Evolutionary conservation across 2,113 vertebrate species (phyloP).

Genomic region (Trachemys scripta): DNA sequence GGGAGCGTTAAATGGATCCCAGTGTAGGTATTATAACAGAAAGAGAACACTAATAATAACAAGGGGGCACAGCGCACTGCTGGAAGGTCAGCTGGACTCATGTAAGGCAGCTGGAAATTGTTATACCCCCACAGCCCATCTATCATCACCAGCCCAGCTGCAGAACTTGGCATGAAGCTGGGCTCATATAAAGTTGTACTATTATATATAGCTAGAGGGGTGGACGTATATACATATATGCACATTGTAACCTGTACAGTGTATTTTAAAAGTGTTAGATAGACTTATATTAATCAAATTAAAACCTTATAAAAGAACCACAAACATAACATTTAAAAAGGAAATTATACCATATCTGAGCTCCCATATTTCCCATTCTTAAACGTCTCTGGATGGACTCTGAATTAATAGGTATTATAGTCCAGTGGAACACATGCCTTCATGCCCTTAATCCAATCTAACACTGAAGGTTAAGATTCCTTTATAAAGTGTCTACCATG

Average conservation of each 20-base stretch:
- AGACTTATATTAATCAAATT: not conserved
- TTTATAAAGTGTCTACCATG: not conserved
- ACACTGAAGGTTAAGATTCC: not conserved
- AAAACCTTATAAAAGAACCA: not conserved
- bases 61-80: not conserved
- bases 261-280: not conserved
- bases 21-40: not conserved
- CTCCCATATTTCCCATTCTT: not conserved
- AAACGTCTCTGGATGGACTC: not conserved
- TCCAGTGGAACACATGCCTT: not conserved
- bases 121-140: not conserved
- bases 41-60: not conserved
- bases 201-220: not conserved
- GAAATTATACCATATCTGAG: not conserved
- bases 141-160: not conserved
- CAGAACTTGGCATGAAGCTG: not conserved
- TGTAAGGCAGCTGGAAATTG: not conserved
- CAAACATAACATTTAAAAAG: not conserved
- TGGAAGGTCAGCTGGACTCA: not conserved
- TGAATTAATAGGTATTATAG: not conserved
- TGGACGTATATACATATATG: not conserved
- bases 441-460: not conserved
- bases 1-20: not conserved
- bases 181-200: not conserved
- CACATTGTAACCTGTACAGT: accelerated